Evolutionary conservation across 37 sponge, comb jelly and placozoan genomes (phyloP).

Genomic region (Ephydatia muelleri): DNA sequence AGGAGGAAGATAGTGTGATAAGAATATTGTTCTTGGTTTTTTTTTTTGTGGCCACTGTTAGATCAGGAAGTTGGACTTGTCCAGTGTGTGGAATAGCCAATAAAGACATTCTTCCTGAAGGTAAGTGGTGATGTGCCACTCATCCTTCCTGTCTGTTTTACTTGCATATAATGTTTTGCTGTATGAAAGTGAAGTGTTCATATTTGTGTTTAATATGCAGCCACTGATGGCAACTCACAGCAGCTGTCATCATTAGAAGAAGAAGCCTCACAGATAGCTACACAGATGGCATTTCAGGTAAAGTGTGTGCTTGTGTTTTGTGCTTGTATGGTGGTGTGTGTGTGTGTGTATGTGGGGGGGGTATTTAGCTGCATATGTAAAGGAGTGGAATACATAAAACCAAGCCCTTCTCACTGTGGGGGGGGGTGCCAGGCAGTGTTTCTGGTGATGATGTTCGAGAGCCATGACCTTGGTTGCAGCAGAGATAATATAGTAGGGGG

Average conservation of each 20-base stretch:
- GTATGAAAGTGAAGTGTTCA: background rate
- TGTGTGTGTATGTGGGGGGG: too few species aligned
- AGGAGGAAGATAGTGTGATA: background rate
- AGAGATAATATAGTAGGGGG: too few species aligned
- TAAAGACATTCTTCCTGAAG: slow-evolving; percentile 35
- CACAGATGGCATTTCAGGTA: slow-evolving; percentile 88
- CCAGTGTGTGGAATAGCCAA: slow-evolving; percentile 61
- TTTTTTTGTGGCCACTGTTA: background rate
- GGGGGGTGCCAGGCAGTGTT: too few species aligned
- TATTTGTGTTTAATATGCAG: background rate
- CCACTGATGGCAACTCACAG: background rate
- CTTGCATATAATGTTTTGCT: background rate
- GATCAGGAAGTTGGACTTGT: slow-evolving; percentile 78
- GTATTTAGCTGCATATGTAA: too few species aligned
- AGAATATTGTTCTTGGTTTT: background rate
- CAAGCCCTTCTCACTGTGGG: too few species aligned
- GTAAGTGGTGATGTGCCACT: background rate
- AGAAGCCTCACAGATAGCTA: slow-evolving; percentile 74
- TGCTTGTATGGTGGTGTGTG: too few species aligned
- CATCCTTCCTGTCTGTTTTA: background rate
- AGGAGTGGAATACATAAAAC: too few species aligned
- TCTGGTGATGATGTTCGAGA: too few species aligned
- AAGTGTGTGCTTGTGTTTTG: background rate
- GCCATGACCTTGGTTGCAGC: too few species aligned
- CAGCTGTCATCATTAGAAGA: background rate